Base-by-base conservation (phyloP, 2,113 vertebrate genomes). In the Paramisgurnus dabryanus region DNA sequence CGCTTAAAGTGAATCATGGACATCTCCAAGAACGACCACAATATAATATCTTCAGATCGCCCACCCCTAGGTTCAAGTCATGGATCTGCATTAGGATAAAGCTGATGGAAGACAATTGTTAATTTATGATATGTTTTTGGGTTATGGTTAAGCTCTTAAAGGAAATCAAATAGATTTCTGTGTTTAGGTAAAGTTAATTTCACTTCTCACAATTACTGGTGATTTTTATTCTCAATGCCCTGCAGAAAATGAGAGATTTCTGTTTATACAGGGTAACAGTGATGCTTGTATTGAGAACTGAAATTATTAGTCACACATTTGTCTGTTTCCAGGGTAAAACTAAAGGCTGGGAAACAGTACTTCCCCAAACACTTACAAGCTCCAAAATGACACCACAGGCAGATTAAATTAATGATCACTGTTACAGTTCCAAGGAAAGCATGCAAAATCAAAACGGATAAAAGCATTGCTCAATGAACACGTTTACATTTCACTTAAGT, bases 221-320 rank as follows among this genome's bases (percentile, higher is more conserved):
- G 49, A 45, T 47, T 5, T 47, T 18, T 39, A 34, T 17, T 3
- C 40, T 67, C 41, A 34, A 18, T 2, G 0, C 49, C 45, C 66
- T 40, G 63, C 0, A 17, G 63, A 65, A 1, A 15, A 40, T 17
- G 27, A 47, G 45, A 34, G 45, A 8, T 40, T 39, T 66, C 13
- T 1, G 64, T 41, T 39, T 39, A 45, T 67, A 12, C 47, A 47
- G 43, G 9, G n/a, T n/a, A n/a, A 27, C 2, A 7, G 65, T 34
- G 2, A 18, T 22, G 5, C 13, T 5, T 15, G 1, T 50, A 55
- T 15, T 0, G 39, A 72, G 70, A 72, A 72, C 53, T 72, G 70
- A 72, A 72, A 72, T 71, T 58, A 58, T 58, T n/a, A 18, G 55
- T 58, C 55, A 58, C 55, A 3, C 55, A 18, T 18, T n/a, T 17